A percentile compares a stretch with the other conserved stretches of the same genome.
These are phyloP conservation scores for Thalassophryne amazonica DNA, from an alignment of 2,797 vertebrate genomes.

Conservation along the genomic window DNA sequence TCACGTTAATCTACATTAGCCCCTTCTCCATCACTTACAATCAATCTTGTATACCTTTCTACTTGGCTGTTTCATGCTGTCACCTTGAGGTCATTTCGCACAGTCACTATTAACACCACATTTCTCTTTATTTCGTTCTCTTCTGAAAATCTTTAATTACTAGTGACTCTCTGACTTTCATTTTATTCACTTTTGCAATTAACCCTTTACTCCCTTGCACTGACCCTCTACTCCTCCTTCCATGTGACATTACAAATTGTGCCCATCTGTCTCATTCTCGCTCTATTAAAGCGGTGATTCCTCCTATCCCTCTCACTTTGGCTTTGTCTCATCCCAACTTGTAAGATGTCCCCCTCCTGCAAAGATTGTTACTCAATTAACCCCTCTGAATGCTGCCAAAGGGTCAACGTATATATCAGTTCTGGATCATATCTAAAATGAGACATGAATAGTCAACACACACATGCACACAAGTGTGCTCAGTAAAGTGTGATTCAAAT, in stretches of 20 bases:
- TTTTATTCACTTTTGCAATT: constrained; percentile 62
- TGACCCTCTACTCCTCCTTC: constrained; percentile 25
- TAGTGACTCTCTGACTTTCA: constrained; percentile 30
- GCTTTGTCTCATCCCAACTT: constrained; percentile 5
- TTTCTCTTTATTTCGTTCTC: constrained; percentile 61
- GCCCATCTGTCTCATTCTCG: constrained; percentile 24
- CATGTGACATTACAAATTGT: constrained; percentile 36
- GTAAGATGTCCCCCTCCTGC: constrained; percentile 13
- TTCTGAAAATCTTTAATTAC: constrained; percentile 49
- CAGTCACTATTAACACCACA: constrained; percentile 57
- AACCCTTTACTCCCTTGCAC: constrained; percentile 52
- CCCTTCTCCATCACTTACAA: constrained; percentile 34
- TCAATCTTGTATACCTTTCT: constrained; percentile 33
- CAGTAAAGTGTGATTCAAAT: constrained; percentile 62
- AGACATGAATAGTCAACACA: constrained; percentile 33
- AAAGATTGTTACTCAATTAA: constrained; percentile 68
- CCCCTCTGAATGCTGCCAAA: constrained; percentile 37
- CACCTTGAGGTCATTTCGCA: constrained; percentile 30
- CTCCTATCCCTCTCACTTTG: constrained; percentile 1
- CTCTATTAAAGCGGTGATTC: constrained; percentile 43
- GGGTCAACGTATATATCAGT: constrained; percentile 67
- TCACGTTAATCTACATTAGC: constrained; percentile 53
- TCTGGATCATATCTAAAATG: constrained; percentile 46
- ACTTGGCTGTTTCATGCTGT: constrained; percentile 28
- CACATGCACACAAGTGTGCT: constrained; percentile 9